phyloP scores from a whole-genome alignment of 2,888 invertebrate genomes.

The Cheilosia grossa region DNA sequence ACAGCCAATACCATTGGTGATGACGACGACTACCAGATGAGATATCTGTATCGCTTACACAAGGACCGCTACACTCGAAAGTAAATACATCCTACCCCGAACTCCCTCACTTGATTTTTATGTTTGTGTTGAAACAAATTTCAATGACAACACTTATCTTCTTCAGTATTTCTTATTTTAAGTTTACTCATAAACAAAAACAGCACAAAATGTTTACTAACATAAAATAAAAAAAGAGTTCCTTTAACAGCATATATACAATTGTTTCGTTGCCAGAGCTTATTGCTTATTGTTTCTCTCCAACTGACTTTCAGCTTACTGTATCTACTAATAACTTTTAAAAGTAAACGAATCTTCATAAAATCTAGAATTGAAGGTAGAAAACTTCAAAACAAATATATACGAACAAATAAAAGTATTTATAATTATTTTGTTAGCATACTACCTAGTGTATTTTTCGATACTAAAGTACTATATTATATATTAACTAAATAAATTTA shows the following conservation, averaged over 20 bases:
- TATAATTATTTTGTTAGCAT: constrained; percentile 47
- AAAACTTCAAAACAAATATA: constrained; percentile 47
- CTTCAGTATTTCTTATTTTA: not conserved
- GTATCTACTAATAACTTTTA: constrained; percentile 30
- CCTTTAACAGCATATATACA: constrained; percentile 59
- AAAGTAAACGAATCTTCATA: constrained; percentile 59
- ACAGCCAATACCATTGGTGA: constrained; percentile 69
- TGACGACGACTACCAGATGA: constrained; percentile 79
- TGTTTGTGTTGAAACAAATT: not conserved
- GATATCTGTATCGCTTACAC: constrained; percentile 81
- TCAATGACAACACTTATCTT: not conserved
- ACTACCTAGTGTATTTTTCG: constrained; percentile 70
- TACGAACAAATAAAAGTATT: constrained; percentile 48
- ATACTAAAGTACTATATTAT: constrained; percentile 41
- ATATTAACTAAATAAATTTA: constrained; percentile 2
- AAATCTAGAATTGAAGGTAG: constrained; percentile 50
- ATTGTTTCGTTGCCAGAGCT: constrained; percentile 29
- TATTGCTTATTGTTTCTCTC: constrained; percentile 23
- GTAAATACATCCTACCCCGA: constrained; percentile 53
- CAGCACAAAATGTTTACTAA: constrained; percentile 55
- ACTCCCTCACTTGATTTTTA: not conserved
- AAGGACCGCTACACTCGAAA: constrained; percentile 78
- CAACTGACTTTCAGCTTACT: constrained; percentile 15
- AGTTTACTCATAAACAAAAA: constrained; percentile 21
- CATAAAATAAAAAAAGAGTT: constrained; percentile 55